These are phyloP conservation scores for Drosophila heteroneura DNA, from an alignment of 2,888 invertebrate species.

Conservation along the genomic window DNA sequence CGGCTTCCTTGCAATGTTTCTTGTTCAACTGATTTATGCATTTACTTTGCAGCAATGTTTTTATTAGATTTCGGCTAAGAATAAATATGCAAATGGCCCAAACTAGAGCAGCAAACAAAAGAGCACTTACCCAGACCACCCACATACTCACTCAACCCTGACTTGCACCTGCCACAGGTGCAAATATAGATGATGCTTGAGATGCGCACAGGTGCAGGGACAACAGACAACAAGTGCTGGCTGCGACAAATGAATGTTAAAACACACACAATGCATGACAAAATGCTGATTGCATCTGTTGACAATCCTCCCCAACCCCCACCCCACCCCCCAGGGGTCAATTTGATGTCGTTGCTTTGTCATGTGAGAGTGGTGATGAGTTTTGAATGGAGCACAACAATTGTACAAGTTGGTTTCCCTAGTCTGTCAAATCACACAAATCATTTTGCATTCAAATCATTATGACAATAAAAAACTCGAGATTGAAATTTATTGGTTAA, in stretches of 20 bases:
- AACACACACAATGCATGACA: constrained; percentile 52
- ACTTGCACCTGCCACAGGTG: constrained; percentile 5
- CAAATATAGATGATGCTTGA: constrained; percentile 3
- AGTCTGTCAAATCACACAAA: background rate
- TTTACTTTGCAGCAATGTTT: constrained; percentile 55
- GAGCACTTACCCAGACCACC: background rate
- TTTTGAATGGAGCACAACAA: constrained; percentile 14
- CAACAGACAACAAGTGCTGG: constrained; percentile 11
- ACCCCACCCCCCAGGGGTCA: background rate
- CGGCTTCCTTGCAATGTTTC: background rate
- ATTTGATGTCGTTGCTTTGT: constrained; percentile 44
- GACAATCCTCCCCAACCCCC: constrained; percentile 8
- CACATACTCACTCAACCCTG: accelerated
- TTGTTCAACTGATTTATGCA: constrained; percentile 16
- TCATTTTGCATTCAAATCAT: background rate
- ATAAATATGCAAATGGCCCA: constrained; percentile 57
- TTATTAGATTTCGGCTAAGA: constrained; percentile 68
- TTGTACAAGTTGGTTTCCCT: constrained; percentile 5
- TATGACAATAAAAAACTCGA: background rate
- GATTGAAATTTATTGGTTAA: background rate
- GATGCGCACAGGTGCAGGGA: background rate
- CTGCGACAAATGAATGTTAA: constrained; percentile 50
- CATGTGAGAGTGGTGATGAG: constrained; percentile 24
- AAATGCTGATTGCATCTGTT: constrained; percentile 56
- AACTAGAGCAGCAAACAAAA: constrained; percentile 25